Conservation (phyloP, 2,888 invertebrate genomes). For the Lysandra bellargus region DNA sequence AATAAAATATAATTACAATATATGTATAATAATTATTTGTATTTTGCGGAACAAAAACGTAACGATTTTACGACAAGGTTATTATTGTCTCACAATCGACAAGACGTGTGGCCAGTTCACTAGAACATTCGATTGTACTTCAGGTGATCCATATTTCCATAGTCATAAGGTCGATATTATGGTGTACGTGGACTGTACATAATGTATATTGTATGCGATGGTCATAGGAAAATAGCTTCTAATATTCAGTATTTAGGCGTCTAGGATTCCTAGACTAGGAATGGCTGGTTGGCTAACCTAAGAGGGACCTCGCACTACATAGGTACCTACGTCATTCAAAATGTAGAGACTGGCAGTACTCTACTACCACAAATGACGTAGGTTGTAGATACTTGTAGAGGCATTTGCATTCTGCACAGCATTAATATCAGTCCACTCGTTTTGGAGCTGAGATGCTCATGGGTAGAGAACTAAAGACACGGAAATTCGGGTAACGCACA, state of each 20-base stretch:
- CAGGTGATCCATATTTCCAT: background rate
- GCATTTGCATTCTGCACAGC: too few relatives aligned
- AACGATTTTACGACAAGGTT: background rate
- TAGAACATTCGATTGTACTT: slow-evolving; percentile 48
- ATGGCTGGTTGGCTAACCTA: background rate
- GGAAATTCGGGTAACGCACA: too few relatives aligned
- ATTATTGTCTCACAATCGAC: slow-evolving; percentile 24
- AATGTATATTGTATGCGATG: background rate
- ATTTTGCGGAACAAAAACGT: slow-evolving; percentile 4
- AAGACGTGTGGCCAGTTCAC: slow-evolving; percentile 3
- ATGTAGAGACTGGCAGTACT: background rate
- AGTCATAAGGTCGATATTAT: background rate
- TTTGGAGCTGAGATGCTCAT: too few relatives aligned
- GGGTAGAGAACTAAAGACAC: too few relatives aligned
- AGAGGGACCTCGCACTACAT: too few relatives aligned
- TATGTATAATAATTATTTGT: background rate
- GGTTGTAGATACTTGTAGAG: too few relatives aligned
- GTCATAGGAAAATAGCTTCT: background rate
- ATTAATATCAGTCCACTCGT: too few relatives aligned
- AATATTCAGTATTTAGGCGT: background rate
- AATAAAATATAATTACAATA: too few relatives aligned
- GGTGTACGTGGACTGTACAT: background rate
- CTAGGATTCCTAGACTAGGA: background rate
- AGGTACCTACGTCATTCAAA: background rate
- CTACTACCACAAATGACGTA: too few relatives aligned